Conservation (phyloP, 2,797 vertebrate genomes). For the Lutjanus campechanus region DNA sequence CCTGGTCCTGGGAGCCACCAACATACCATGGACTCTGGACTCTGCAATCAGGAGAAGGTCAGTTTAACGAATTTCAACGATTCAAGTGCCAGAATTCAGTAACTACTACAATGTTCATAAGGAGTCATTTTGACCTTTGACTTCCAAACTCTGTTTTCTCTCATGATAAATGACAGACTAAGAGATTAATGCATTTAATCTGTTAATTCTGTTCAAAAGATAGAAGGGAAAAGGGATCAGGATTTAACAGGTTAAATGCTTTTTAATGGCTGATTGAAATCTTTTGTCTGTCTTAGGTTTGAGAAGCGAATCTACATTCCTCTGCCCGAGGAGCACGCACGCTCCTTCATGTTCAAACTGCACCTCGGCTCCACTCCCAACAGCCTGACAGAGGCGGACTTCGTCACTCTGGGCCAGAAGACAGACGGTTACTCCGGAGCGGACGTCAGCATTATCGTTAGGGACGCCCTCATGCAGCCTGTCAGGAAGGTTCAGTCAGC, state of each 20-base stretch:
- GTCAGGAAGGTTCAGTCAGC: constrained; percentile 95
- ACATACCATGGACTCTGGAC: constrained; percentile 97
- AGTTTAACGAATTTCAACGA: background rate
- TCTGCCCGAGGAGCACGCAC: constrained; percentile 85
- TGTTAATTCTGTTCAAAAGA: too few species aligned
- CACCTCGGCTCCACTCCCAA: constrained; percentile 92
- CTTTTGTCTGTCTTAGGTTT: constrained; percentile 85
- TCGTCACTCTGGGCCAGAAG: constrained; percentile 88
- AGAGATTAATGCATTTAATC: too few species aligned
- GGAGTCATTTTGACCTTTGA: too few species aligned
- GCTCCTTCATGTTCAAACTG: constrained; percentile 91
- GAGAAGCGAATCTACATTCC: constrained; percentile 95
- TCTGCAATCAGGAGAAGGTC: constrained; percentile 97
- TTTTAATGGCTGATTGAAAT: background rate
- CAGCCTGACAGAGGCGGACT: constrained; percentile 87
- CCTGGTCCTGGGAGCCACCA: constrained; percentile 96
- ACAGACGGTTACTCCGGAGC: constrained; percentile 95
- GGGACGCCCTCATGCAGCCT: constrained; percentile 96
- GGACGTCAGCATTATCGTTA: constrained; percentile 93
- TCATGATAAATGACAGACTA: too few species aligned
- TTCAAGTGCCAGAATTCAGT: too few species aligned
- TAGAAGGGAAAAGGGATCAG: too few species aligned
- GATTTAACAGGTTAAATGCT: constrained; percentile 1
- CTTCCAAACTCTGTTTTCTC: too few species aligned
- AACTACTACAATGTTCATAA: too few species aligned